Conservation (phyloP, 2,797 vertebrate genomes). For the Borostomias antarcticus region DNA sequence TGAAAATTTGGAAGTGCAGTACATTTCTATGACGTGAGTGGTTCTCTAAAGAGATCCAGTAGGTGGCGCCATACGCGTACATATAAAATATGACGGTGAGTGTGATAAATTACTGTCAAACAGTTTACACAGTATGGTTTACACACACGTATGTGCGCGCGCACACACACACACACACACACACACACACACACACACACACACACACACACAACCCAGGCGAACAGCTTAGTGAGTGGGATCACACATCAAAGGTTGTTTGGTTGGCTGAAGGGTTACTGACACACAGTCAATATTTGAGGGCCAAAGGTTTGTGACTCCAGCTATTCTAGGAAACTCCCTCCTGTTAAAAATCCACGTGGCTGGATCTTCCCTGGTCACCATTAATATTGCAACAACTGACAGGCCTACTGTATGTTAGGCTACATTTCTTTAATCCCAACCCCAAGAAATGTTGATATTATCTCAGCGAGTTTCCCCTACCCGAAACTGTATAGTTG, state of each 20-base stretch:
- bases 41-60: slow-evolving; percentile 25
- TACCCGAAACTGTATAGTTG: slow-evolving; percentile 24
- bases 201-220: slow-evolving; percentile 9
- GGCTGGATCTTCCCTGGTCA: background rate
- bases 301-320: slow-evolving; percentile 50
- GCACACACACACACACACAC: slow-evolving; percentile 1
- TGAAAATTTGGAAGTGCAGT: slow-evolving; percentile 27
- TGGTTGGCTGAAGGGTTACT: background rate
- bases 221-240: background rate
- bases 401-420: too few species aligned
- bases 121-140: background rate
- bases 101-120: background rate
- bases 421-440: background rate
- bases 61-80: slow-evolving; percentile 45
- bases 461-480: slow-evolving; percentile 2
- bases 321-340: slow-evolving; percentile 10
- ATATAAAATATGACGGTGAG: background rate
- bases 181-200: background rate
- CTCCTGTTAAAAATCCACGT: background rate
- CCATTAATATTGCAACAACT: background rate
- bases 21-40: too few species aligned
- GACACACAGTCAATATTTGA: slow-evolving; percentile 42
- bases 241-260: slow-evolving; percentile 18
- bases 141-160: slow-evolving; percentile 11
- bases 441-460: background rate